Base-by-base conservation (phyloP, 2,113 vertebrate species). In the Gnathonemus echidnorhynchus region DNA sequence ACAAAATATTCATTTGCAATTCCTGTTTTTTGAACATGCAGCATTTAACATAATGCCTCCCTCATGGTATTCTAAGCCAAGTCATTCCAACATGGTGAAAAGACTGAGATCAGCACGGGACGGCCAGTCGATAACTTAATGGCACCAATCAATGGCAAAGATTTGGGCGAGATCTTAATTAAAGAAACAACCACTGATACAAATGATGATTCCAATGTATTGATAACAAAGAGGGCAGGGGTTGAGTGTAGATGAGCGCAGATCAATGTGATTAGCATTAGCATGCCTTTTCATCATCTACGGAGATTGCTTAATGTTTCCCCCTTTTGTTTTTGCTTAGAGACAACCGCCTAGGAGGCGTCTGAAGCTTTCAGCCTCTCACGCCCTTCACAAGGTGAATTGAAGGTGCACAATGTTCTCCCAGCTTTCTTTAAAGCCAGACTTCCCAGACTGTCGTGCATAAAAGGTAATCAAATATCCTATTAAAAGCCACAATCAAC, bases 171-270 rank as follows among this genome's bases (percentile, higher is more conserved):
- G 95, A 97, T 98, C 97, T 98, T 97, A 97, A 98, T 98, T 98
- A 98, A 97, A 97, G 97, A 97, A 97, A 97, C 97, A 97, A 96
- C 96, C 95, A 96, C 97, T 97, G 96, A 97, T 97, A 98, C 97
- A 98, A 98, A 97, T 97, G 96, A 96, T 95, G 95, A 97, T 98
- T 97, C 96, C 95, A 94, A 96, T 97, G 95, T 97, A 97, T 96
- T 95, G 96, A 97, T 94, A 95, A 90, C 56, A 90, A 31, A 70
- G 88, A 93, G 95, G 94, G 94, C 94, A 95, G 86, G 91, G 90
- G 93, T 93, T 95, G 93, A 96, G 92, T 87, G 77, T 92, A 91
- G 94, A 90, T 90, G 94, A 95, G 93, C 88, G 88, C 90, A 95
- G 95, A 97, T 97, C 96, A 95, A 97, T 95, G 94, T 92, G 93